phyloP scores from a whole-genome alignment of 92 coral and sea anemone genomes.

The Paramuricea clavata region DNA sequence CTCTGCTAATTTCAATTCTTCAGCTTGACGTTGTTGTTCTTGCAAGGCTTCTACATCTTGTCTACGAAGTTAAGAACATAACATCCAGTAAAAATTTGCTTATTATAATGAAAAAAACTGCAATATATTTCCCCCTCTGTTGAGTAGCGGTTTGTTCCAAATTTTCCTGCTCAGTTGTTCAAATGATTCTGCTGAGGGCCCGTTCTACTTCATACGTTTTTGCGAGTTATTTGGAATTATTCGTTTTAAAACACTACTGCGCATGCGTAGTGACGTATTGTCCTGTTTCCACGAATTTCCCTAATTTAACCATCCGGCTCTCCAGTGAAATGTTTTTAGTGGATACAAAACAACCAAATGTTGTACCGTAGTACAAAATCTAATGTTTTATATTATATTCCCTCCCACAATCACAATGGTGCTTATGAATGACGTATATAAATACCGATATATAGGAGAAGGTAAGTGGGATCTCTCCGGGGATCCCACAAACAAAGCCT shows the following conservation, averaged over 20 bases:
- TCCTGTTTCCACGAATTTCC: neutral
- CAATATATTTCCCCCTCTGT: no score
- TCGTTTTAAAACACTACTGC: no score
- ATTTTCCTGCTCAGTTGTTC: no score
- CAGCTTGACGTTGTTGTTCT: conserved; percentile 93
- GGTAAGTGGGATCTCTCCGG: conserved; percentile 55
- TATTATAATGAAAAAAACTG: no score
- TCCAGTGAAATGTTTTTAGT: neutral
- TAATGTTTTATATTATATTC: no score
- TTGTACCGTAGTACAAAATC: neutral
- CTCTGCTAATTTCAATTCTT: conserved; percentile 78
- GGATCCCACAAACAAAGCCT: conserved; percentile 83
- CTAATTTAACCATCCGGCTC: neutral
- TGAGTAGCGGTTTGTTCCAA: no score
- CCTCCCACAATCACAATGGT: conserved; percentile 14
- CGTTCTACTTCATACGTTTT: no score
- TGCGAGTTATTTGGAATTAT: no score
- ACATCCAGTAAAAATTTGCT: no score
- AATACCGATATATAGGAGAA: neutral
- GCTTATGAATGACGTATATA: neutral
- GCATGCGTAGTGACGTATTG: conserved; percentile 7
- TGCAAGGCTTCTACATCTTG: conserved; percentile 92
- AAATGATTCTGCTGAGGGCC: no score
- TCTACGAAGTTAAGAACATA: conserved; percentile 47
- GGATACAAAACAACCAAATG: neutral